Evolutionary conservation across 2,888 invertebrate species (phyloP).

Genomic region (Sisyra terminalis): DNA sequence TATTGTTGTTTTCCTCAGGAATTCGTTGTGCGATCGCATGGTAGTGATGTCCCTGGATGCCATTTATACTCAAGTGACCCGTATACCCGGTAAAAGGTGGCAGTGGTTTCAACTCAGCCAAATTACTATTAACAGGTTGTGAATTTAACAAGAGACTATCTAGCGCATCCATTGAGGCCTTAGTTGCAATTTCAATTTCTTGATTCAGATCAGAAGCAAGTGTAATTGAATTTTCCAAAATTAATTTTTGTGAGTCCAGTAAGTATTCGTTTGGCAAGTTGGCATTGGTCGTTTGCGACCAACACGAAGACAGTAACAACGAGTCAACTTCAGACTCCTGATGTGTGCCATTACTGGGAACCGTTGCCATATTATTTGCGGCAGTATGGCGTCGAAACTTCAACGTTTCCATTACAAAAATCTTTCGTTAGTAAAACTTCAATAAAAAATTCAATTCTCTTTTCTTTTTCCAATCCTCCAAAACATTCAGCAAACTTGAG

Average conservation of each 20-base stretch:
- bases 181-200: slow-evolving; percentile 23
- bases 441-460: no score
- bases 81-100: slow-evolving; percentile 80
- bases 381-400: slow-evolving; percentile 4
- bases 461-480: no score
- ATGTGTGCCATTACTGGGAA: slow-evolving; percentile 15
- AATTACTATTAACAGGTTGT: slow-evolving; percentile 38
- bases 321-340: slow-evolving; percentile 45
- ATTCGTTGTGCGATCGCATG: slow-evolving; percentile 67
- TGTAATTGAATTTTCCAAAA: slow-evolving; percentile 36
- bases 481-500: no score
- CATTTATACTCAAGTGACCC: slow-evolving; percentile 72
- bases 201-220: slow-evolving; percentile 28
- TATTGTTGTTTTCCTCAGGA: slow-evolving; percentile 58
- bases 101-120: slow-evolving; percentile 70
- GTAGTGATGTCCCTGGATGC: slow-evolving; percentile 75
- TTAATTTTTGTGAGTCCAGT: slow-evolving; percentile 35
- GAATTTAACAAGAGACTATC: slow-evolving; percentile 44
- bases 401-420: slow-evolving; percentile 8
- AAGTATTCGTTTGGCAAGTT: slow-evolving; percentile 31
- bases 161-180: slow-evolving; percentile 44
- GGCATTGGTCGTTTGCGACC: slow-evolving; percentile 36
- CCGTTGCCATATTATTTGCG: slow-evolving; percentile 3
- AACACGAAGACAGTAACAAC: slow-evolving; percentile 53
- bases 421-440: not conserved